Evolutionary conservation across 2,797 vertebrate species (phyloP).

Genomic region (Microctenopoma steveboyesi): DNA sequence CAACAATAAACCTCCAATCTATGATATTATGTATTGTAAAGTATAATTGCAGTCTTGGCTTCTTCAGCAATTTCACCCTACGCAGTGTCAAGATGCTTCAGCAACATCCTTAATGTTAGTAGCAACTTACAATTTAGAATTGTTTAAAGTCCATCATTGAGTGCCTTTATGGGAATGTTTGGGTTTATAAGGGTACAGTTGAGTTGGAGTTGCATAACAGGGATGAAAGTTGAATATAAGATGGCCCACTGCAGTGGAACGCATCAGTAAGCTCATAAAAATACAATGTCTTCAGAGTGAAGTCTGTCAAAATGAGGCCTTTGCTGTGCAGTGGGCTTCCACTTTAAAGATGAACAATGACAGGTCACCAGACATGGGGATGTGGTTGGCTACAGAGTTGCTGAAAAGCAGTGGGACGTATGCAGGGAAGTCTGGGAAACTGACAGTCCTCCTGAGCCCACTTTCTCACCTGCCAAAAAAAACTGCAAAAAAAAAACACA

Average conservation of each 20-base stretch:
- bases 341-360: slow-evolving; percentile 48
- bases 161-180: slow-evolving; percentile 12
- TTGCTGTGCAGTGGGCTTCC: slow-evolving; percentile 41
- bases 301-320: slow-evolving; percentile 48
- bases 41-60: slow-evolving; percentile 32
- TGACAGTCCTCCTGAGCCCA: slow-evolving; percentile 38
- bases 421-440: slow-evolving; percentile 36
- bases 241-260: slow-evolving; percentile 10
- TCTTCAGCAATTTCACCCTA: background rate
- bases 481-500: slow-evolving; percentile 1
- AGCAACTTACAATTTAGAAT: background rate
- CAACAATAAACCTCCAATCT: slow-evolving; percentile 66
- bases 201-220: slow-evolving; percentile 21
- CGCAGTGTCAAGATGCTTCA: background rate
- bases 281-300: slow-evolving; percentile 38
- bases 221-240: slow-evolving; percentile 30
- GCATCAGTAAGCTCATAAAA: slow-evolving; percentile 37
- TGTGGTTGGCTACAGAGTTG: slow-evolving; percentile 45
- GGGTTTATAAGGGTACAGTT: slow-evolving; percentile 5
- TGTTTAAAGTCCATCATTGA: background rate
- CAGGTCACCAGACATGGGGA: slow-evolving; percentile 52
- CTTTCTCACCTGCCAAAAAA: slow-evolving; percentile 49
- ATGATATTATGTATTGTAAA: slow-evolving; percentile 48
- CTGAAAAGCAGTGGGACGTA: slow-evolving; percentile 36
- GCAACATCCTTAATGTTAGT: background rate